Evolutionary conservation across 1,140 invertebrate species (phyloP), one percentile per base, ranked within the genome.

Genomic region (Coenobita brevimanus): DNA sequence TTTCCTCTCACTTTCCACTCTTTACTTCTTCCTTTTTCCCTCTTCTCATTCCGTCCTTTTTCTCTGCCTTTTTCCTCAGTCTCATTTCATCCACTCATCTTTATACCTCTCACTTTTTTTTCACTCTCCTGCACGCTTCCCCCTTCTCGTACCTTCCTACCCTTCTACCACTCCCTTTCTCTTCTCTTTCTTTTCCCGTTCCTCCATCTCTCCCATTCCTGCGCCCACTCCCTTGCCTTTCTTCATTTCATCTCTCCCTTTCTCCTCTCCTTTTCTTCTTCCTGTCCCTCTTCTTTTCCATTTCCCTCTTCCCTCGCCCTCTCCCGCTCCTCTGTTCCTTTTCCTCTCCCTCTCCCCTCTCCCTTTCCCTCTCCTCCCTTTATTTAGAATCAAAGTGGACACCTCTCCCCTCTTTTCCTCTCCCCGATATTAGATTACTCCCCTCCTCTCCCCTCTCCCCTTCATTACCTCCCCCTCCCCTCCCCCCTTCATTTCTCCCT

Each of bases 401-500:
- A 85, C 41, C 38, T 50, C 62, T 64, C 82, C 73, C 71, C 79
- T 78, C 43, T 85, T 85, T 76, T 78, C 50, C n/a, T 24, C 82
- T 57, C 41, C 54, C 6, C 43, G 50, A 50, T 78, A 85, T 85
- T 85, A 78, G 73, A 85, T 85, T 85, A 85, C 54, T 64, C 54
- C 76, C 69, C 78, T 50, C 82, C 54, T 41, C 67, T 33, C n/a
- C 36, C 46, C 71, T 60, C 71, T 76, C 82, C 69, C 69, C 4
- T 36, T n/a, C n/a, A n/a, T n/a, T n/a, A n/a, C n/a, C n/a, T n/a
- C n/a, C n/a, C 38, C 69, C 30, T 21, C 38, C 80, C 82, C 67
- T 43, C 79, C 21, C 64, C 82, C 82, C 73, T 85, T 85, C 76
- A 85, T 85, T 85, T 76, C 73, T 85, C 82, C 50, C 67, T 76